Percentiles rank a stretch among this genome's conserved stretches.
phyloP scores from a whole-genome alignment of 2,113 vertebrate species.

The Suncus etruscus region DNA sequence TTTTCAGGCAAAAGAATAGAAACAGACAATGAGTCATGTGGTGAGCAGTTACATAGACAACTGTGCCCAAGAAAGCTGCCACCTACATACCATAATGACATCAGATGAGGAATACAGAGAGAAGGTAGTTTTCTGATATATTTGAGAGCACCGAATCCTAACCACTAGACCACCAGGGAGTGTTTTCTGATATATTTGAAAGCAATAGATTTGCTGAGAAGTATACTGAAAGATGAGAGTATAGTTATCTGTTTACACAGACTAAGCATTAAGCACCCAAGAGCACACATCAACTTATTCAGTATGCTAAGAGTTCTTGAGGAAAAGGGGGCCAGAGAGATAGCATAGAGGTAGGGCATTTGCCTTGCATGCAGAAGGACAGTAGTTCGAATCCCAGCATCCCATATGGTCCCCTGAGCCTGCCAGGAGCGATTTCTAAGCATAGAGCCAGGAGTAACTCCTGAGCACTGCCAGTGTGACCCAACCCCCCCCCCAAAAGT shows the following conservation, averaged over 20 bases:
- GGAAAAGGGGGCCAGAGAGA: too few relatives aligned
- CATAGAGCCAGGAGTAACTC: too few relatives aligned
- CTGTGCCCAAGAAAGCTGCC: constrained; percentile 79
- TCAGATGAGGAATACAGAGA: constrained; percentile 71
- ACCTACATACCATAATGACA: constrained; percentile 78
- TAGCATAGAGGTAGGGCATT: background rate
- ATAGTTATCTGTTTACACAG: background rate
- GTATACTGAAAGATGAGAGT: constrained; percentile 14
- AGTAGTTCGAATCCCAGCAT: too few relatives aligned
- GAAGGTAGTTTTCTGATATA: constrained; percentile 55
- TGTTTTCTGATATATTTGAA: constrained; percentile 66
- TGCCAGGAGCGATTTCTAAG: too few relatives aligned
- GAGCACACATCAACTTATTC: constrained; percentile 8
- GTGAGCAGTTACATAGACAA: constrained; percentile 76
- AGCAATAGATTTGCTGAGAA: constrained; percentile 62
- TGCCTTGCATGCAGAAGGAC: too few relatives aligned
- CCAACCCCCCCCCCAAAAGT: too few relatives aligned
- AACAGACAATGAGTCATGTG: constrained; percentile 79
- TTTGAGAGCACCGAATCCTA: too few relatives aligned
- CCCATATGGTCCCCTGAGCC: too few relatives aligned
- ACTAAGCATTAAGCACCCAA: background rate
- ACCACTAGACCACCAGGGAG: too few relatives aligned
- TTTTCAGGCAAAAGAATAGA: constrained; percentile 75
- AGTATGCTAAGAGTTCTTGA: constrained; percentile 1
- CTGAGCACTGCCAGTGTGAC: too few relatives aligned